Conservation (phyloP, 2,113 vertebrate genomes). For the Sebastes schlegelii region DNA sequence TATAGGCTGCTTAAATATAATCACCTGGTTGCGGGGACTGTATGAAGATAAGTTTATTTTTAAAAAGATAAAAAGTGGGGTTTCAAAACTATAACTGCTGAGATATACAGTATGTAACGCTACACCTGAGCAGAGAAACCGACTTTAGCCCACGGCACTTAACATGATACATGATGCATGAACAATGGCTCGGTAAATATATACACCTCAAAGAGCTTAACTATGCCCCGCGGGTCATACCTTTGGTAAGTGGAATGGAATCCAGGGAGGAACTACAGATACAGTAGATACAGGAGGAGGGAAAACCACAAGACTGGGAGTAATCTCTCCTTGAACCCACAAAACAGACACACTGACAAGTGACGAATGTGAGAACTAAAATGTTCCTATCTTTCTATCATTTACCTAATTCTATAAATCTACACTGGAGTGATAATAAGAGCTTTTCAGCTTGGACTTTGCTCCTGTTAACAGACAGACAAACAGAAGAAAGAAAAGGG, state of each 20-base stretch:
- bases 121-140: conserved; percentile 24
- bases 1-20: too few species aligned
- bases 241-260: conserved; percentile 38
- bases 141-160: conserved; percentile 39
- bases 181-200: conserved; percentile 53
- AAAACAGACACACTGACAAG: conserved; percentile 31
- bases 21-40: too few species aligned
- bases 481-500: conserved; percentile 28
- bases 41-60: too few species aligned
- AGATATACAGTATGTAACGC: conserved; percentile 21
- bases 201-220: conserved; percentile 47
- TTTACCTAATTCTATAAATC: not conserved
- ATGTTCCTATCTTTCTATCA: too few species aligned
- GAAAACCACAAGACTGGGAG: conserved; percentile 16
- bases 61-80: too few species aligned
- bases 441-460: conserved; percentile 19
- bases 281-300: conserved; percentile 11
- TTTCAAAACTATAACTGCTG: not conserved
- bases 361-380: conserved; percentile 30
- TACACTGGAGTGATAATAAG: conserved; percentile 15
- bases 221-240: conserved; percentile 25
- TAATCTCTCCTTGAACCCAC: conserved; percentile 29
- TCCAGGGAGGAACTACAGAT: conserved; percentile 18
- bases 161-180: conserved; percentile 52
- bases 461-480: conserved; percentile 17